Base-by-base conservation (phyloP, 2,113 vertebrate species). In the Siniperca knerii region DNA sequence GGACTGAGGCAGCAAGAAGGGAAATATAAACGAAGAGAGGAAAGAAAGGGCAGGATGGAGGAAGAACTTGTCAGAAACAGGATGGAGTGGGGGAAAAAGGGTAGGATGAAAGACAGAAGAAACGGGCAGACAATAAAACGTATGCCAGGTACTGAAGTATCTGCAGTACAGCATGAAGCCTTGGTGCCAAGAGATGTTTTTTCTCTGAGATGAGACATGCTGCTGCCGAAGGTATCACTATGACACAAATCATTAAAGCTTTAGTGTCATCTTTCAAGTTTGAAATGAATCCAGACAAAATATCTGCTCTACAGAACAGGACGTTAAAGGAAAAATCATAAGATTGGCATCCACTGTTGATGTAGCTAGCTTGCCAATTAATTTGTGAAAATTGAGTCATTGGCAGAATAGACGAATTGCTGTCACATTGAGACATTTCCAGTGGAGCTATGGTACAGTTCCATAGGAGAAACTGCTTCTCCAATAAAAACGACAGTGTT, bases 211-310 rank as follows among this genome's bases (percentile, higher is more conserved):
- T 21, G 33, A 42, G 52, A 79, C 46, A 62, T 18, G 23, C 15
- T 18, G 25, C 55, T 23, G 48, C 66, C 4, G 23, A 37, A 55
- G 46, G 18, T 60, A 29, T 73, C 70, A 58, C 72, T 46, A 25
- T 77, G 75, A 66, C 62, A 81, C 9, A n/a, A 77, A 81, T 75
- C 82, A 87, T 76, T 62, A 85, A 79, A 54, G 33, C 60, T 64
- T 76, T 15, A n/a, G 37, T 75, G 29, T 84, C 52, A 37, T 4
- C 66, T 85, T 85, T 85, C 61, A 75, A 8, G 25, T 79, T 66
- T 82, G 78, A 87, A 58, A 68, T 40, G 20, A n/a, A 70, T 66
- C 25, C 46, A 57, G 66, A 75, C 29, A 77, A 75, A 84, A 60
- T 37, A 66, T 20, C 57, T 77, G 25, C 40, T 46, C 20, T 23